Percentiles rank a stretch among this genome's conserved stretches.
Evolutionary conservation across 2,113 vertebrate genomes (phyloP).

Genomic region (Ceyx cyanopectus): DNA sequence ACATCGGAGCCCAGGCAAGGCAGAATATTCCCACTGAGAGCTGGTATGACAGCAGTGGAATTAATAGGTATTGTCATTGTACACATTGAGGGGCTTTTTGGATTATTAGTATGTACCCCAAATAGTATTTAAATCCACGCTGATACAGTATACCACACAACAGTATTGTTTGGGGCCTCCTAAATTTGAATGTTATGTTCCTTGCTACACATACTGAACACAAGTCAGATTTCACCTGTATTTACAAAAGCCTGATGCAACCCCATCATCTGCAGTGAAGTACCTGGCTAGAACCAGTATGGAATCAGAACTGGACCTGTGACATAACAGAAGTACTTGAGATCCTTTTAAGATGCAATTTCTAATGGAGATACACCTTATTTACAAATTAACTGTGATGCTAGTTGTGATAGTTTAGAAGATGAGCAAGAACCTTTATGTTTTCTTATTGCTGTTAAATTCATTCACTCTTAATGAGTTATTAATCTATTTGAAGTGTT

Average conservation of each 20-base stretch:
- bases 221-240: neutral
- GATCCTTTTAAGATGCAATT: neutral
- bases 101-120: conserved; percentile 16
- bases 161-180: neutral
- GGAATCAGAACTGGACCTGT: neutral
- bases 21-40: conserved; percentile 60
- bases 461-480: neutral
- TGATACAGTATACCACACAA: neutral
- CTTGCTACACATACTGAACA: accelerated
- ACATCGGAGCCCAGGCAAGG: conserved; percentile 61
- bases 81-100: neutral
- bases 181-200: neutral
- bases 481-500: neutral
- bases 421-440: neutral
- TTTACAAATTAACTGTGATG: neutral
- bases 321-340: neutral
- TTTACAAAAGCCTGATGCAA: neutral
- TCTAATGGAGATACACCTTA: neutral
- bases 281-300: neutral
- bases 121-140: conserved; percentile 10
- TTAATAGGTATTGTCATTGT: conserved; percentile 51
- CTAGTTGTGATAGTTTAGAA: neutral
- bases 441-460: neutral
- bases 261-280: neutral
- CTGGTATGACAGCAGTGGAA: conserved; percentile 45